Percentiles rank a stretch among this genome's conserved stretches.
These are phyloP conservation scores for Temnothorax nylanderi DNA, from an alignment of 1,140 invertebrate species.

Conservation along the genomic window DNA sequence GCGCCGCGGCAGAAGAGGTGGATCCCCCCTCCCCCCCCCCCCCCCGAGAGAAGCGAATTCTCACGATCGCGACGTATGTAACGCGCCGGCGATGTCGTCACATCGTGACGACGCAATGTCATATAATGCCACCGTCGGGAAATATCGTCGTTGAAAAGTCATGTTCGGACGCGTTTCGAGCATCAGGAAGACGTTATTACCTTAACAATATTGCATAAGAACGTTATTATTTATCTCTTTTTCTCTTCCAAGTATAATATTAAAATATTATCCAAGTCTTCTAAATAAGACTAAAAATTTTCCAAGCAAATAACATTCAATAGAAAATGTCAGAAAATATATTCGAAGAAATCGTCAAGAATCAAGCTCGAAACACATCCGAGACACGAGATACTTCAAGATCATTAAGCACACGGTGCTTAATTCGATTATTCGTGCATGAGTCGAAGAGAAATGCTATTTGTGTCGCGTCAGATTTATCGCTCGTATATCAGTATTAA, in stretches of 20 bases:
- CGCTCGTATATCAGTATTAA: conserved; percentile 27
- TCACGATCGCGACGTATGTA: conserved; percentile 81
- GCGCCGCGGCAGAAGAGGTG: conserved; percentile 53
- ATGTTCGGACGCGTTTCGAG: neutral
- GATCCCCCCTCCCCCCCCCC: neutral
- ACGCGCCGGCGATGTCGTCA: conserved; percentile 61
- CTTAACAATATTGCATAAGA: neutral
- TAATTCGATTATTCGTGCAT: neutral
- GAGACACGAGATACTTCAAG: neutral
- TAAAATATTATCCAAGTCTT: neutral
- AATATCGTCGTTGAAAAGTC: neutral
- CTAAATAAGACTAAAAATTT: neutral
- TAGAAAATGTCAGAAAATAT: neutral
- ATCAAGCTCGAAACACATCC: neutral
- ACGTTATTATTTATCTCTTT: neutral
- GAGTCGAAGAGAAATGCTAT: neutral
- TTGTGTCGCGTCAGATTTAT: conserved; percentile 32
- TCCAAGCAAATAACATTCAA: neutral
- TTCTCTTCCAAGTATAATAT: neutral
- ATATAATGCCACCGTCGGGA: neutral
- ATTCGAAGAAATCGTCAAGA: neutral
- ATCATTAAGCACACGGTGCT: neutral
- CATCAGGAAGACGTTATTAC: neutral
- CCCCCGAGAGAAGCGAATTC: conserved; percentile 77
- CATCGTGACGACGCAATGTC: conserved; percentile 46